phyloP scores from a whole-genome alignment of 2,113 vertebrate genomes.

The Anolis sagrei region DNA sequence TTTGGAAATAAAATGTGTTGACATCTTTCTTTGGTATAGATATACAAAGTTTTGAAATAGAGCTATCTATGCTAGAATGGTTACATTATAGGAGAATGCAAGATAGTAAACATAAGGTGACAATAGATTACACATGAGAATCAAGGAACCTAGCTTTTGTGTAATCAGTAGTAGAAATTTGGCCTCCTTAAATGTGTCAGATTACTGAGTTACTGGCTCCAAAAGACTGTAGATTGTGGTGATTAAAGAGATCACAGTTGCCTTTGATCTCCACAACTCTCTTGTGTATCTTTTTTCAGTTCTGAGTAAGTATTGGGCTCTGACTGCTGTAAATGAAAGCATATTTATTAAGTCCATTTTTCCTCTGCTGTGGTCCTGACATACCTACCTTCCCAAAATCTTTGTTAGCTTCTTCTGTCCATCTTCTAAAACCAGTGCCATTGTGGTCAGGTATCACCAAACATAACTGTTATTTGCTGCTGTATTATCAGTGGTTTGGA shows the following conservation, averaged over 20 bases:
- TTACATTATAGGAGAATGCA: background rate
- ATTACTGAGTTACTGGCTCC: background rate
- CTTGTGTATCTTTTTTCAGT: background rate
- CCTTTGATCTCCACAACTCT: background rate
- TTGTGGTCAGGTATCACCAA: background rate
- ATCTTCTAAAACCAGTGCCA: background rate
- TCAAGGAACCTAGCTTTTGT: background rate
- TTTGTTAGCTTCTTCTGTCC: background rate
- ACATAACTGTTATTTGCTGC: background rate
- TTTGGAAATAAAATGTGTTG: background rate
- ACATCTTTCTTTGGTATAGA: background rate
- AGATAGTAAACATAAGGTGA: background rate
- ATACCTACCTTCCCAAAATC: background rate
- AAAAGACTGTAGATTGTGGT: background rate
- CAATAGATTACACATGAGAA: background rate
- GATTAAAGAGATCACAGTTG: background rate
- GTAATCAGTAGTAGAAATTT: background rate
- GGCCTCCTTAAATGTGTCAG: background rate
- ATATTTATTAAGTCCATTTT: background rate
- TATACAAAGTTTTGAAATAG: background rate
- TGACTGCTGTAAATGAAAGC: background rate
- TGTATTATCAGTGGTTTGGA: background rate
- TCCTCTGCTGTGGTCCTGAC: background rate
- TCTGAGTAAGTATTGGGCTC: background rate
- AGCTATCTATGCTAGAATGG: background rate